Base-by-base conservation (phyloP, 2,113 vertebrate genomes). In the Oxygymnocypris stewartii region DNA sequence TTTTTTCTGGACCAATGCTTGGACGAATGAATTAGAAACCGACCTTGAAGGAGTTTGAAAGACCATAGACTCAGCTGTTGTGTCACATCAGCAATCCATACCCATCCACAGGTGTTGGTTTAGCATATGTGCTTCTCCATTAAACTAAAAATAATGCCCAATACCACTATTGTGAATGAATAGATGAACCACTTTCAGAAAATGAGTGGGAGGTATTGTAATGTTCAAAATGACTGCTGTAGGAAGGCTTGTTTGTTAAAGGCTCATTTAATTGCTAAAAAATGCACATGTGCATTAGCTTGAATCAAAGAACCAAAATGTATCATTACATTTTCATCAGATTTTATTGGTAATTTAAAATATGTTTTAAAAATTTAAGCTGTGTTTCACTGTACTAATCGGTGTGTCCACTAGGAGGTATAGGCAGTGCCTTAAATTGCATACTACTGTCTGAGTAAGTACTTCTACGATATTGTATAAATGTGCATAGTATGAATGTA, bases 41-140 rank as follows among this genome's bases (percentile, higher is more conserved):
- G 14, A 44, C 44, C 76, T 73, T 75, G 25, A 71, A 28, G 42
- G 4, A 28, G 40, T 49, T 71, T 73, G 13, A 81, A 81, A n/a
- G 23, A n/a, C 87, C 76, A 67, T 89, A 75, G 57, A 28, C 74
- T 88, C 87, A 89, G 89, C 89, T 89, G 89, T 88, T 84, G n/a
- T 28, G 42, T 59, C 78, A 20, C 69, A 74, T 89, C 85, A 86
- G 40, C 11, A 44, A 79, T 57, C 23, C 59, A 81, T n/a, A 49
- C 65, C n/a, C 28, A 31, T 81, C 35, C 25, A 61, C 51, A 76
- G 79, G 40, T 65, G 84, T 54, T 49, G 20, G 44, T 67, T 59
- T 31, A 61, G 28, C 79, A 28, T n/a, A 69, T 69, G 61, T 82
- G 28, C 63, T 35, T 82, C 63, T 82, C n/a, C 14, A 65, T 47